Evolutionary conservation across 2,797 vertebrate genomes (phyloP), one percentile per base, ranked within the genome.

Genomic region (Mormyrus hasselquistii): DNA sequence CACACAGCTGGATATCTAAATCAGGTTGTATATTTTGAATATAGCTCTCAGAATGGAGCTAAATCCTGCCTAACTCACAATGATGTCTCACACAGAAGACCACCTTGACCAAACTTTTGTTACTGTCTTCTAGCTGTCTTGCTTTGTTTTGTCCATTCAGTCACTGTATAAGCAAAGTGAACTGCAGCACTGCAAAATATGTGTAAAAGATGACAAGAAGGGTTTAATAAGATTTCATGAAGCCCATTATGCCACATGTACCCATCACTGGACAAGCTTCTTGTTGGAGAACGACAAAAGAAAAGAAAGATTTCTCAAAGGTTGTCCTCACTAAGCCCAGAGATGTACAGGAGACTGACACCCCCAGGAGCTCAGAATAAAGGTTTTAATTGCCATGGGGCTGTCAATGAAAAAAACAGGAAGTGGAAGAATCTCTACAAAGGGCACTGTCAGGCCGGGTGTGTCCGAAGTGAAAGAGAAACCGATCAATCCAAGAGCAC

Each of bases 311-410:
- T 93, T 93, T 92, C 53, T 83, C 89, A 88, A 90, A 94, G 92
- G 91, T 93, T 92, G 91, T 92, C 49, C 90, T 22, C 92, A 29
- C 90, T 90, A 91, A 89, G 69, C 91, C 91, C 92, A 85, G 88
- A 91, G 69, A 88, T 93, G 92, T 92, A 91, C 88, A 88, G 29
- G 92, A 94, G 93, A 93, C 90, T 91, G 88, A 88, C 29, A 88
- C 90, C 91, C 91, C 86, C 89, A 38, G 91, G 90, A 93, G 93
- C 92, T 89, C 89, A 89, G 91, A 90, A 34, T 90, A 91, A 94
- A 94, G 94, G 92, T 95, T 96, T 95, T 95, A 95, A 95, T 95
- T 94, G 94, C 93, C 92, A 92, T 82, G 44, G 34, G n/a, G n/a
- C n/a, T 83, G n/a, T 82, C 50, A 41, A 38, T 88, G 34, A 59